Base-by-base conservation (phyloP, 2,797 vertebrate species). In the Sciurus carolinensis region DNA sequence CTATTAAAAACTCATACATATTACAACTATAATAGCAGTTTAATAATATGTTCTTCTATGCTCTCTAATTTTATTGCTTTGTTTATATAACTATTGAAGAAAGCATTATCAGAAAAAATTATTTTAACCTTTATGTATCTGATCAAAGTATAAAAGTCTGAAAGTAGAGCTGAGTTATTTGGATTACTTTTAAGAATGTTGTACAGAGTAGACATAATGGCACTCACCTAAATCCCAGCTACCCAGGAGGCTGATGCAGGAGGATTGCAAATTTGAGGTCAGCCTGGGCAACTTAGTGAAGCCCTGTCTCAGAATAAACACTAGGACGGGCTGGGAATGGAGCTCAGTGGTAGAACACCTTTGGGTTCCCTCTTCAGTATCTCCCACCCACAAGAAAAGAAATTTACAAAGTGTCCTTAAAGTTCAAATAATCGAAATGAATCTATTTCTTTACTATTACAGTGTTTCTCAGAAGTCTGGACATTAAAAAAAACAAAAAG, bases 41-140 rank as follows among this genome's bases (percentile, higher is more conserved):
- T 96, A 97, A 88, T 97, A 97, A 73, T 36, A 90, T 77, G 18
- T 89, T 96, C 80, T 90, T 92, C 72, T 96, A 88, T 97, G 96
- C 87, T 94, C 36, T 73, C 90, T 97, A 96, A 95, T 88, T 96
- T 95, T 96, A 97, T 91, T 91, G 75, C 88, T 96, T 95, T 95
- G 90, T 96, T 97, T 91, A 80, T 91, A 36, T 73, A 94, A 89
- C 57, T 87, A 82, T 47, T 92, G 90, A 90, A 83, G 81, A 94
- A 95, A 92, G 84, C 20, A 93, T 93, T 93, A 92, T 76, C 36
- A 85, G 54, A 75, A 73, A 39, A 94, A 69, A 72, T 83, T n/a
- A 92, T 95, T 91, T 94, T 96, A 94, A 91, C 26, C 50, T 95
- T 91, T 91, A 44, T 67, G 14, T 73, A 59, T 89, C 69, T 96